These are phyloP conservation scores for Dolichopus griseipennis DNA, from an alignment of 2,888 invertebrate species.

Conservation along the genomic window DNA sequence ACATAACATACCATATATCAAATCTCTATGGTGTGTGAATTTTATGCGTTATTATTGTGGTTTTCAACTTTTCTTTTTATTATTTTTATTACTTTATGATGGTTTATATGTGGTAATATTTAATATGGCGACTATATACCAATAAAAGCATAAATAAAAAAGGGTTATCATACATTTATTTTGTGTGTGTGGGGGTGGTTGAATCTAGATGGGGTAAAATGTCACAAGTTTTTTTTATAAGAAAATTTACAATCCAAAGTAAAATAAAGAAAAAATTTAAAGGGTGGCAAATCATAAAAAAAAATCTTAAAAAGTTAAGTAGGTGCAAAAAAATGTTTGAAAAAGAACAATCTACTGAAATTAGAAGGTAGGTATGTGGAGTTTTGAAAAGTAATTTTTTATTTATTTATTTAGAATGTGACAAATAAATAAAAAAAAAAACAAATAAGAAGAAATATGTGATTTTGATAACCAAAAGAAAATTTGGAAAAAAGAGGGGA, in stretches of 20 bases:
- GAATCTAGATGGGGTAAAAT: not conserved
- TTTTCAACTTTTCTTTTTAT: not conserved
- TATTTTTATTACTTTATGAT: conserved; percentile 6
- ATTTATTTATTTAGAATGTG: too few species aligned
- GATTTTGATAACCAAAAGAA: too few species aligned
- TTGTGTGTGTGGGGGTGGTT: not conserved
- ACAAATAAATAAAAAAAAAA: too few species aligned
- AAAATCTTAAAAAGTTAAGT: too few species aligned
- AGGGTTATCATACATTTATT: not conserved
- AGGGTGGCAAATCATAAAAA: too few species aligned
- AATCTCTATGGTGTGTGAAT: not conserved
- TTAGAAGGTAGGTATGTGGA: too few species aligned
- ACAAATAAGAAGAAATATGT: too few species aligned
- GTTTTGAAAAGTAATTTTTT: too few species aligned
- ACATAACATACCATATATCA: not conserved
- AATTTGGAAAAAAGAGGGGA: too few species aligned
- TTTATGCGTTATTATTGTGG: not conserved
- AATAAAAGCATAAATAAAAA: not conserved
- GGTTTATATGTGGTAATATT: not conserved
- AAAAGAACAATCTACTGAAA: too few species aligned
- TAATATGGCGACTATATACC: conserved; percentile 3
- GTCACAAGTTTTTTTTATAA: not conserved
- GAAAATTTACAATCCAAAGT: not conserved
- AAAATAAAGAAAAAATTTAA: too few species aligned
- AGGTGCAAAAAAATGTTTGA: too few species aligned